Percentiles rank a stretch among this genome's conserved stretches.
These are phyloP conservation scores for Sparidentex hasta DNA, from an alignment of 2,797 vertebrate genomes.

Conservation along the genomic window DNA sequence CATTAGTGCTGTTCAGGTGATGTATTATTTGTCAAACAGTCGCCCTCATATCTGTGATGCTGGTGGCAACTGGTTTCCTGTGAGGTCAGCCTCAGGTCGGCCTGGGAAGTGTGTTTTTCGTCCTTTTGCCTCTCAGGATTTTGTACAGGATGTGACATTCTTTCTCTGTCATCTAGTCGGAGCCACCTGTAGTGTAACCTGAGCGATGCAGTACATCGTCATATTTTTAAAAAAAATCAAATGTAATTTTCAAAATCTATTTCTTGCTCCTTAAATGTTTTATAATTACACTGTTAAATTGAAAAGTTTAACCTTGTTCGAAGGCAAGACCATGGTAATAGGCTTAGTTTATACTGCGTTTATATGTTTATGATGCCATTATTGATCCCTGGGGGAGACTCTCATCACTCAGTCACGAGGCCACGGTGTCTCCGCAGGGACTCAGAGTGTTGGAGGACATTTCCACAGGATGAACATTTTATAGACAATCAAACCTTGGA, in stretches of 20 bases:
- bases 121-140: conserved; percentile 23
- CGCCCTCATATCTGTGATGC: conserved; percentile 59
- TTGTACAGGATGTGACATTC: conserved; percentile 37
- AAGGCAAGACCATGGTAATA: background rate
- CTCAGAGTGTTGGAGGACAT: conserved; percentile 53
- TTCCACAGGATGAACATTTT: conserved; percentile 53
- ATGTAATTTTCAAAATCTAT: too few species aligned
- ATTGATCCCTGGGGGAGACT: background rate
- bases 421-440: conserved; percentile 29
- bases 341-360: background rate
- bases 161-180: conserved; percentile 14
- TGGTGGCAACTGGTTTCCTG: conserved; percentile 61
- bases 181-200: background rate
- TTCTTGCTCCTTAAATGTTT: background rate
- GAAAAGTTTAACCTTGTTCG: background rate
- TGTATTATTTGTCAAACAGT: conserved; percentile 65
- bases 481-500: background rate
- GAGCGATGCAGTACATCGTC: background rate
- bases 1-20: conserved; percentile 11
- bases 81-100: conserved; percentile 21
- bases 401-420: conserved; percentile 21
- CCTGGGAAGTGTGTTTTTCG: conserved; percentile 25
- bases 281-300: background rate
- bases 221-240: too few species aligned
- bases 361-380: background rate